Evolutionary conservation across 2,888 invertebrate species (phyloP), one percentile per base, ranked within the genome.

Genomic region (Ypsolopha scabrella): DNA sequence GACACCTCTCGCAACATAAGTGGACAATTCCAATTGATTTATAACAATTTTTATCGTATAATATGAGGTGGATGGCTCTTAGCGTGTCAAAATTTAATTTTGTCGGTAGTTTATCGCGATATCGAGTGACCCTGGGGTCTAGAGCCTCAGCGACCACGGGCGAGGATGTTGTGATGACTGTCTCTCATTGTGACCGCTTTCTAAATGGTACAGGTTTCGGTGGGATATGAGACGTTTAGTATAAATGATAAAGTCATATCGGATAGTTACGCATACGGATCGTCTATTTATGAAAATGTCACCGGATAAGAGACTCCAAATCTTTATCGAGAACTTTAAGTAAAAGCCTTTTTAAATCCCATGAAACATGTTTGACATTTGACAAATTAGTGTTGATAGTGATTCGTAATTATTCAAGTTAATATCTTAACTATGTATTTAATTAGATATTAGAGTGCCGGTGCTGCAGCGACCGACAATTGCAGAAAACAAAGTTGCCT

Each of bases 51-150:
- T 58, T 59, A 60, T 56, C 55, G 53, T 53, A 51, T 37, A 50
- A 45, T 49, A 41, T 52, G 55, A 44, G 51, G 41, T 24, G 39
- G 54, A 53, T 56, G 46, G 56, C 60, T 54, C 58, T 62, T 59
- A 60, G 57, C 60, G 58, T 63, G 63, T 62, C 63, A 65, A 55
- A 63, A 66, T 61, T 63, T 63, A 64, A 66, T 64, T 63, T 64
- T 58, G 56, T 41, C 50, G 56, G 58, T 64, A 57, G 64, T 66
- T 60, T 61, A 64, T 53, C 55, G 61, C 50, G 56, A 54, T 56
- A 60, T 54, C 57, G 54, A 54, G 44, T 57, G 60, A 57, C 60
- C 62, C 57, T 10, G 39, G 1, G 39, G 11, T 11, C 39, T 10
- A 39, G 39, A 6, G 4, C 24, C 24, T 24, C 24, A 24, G 2